Percentiles rank a stretch among this genome's conserved stretches.
Evolutionary conservation across 2,797 vertebrate genomes (phyloP).

Genomic region (Alectoris magna): DNA sequence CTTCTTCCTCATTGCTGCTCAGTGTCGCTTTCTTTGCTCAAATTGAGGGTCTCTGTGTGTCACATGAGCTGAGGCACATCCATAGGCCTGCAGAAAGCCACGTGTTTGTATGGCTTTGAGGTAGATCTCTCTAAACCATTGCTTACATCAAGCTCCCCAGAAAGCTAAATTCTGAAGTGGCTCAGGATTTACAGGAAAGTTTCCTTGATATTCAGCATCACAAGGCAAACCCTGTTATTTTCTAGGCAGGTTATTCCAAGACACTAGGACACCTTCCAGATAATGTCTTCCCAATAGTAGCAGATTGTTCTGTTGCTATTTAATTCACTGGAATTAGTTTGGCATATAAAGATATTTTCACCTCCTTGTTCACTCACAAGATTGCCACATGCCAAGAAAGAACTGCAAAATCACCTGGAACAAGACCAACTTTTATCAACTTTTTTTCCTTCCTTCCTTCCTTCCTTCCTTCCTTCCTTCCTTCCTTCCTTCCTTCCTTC

Average conservation of each 20-base stretch:
- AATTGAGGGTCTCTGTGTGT: neutral
- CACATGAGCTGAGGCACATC: neutral
- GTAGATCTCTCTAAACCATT: neutral
- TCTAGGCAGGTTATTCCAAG: slow-evolving; percentile 1
- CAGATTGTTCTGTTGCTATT: neutral
- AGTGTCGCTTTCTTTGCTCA: neutral
- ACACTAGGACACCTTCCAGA: neutral
- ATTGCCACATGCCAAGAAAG: neutral
- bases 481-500: no score
- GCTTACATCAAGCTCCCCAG: accelerated
- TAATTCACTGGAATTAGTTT: neutral
- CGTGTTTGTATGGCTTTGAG: neutral
- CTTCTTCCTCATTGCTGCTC: neutral
- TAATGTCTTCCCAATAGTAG: neutral
- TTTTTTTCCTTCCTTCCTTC: no score
- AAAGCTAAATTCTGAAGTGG: neutral
- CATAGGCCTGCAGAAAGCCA: neutral
- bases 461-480: no score
- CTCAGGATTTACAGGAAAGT: neutral
- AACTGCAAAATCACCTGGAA: neutral
- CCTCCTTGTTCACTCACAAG: neutral
- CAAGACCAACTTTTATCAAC: neutral
- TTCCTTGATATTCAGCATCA: neutral
- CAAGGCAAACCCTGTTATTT: neutral
- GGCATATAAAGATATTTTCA: neutral